Base-by-base conservation (phyloP, 2,113 vertebrate species). In the Enhydra lutris region DNA sequence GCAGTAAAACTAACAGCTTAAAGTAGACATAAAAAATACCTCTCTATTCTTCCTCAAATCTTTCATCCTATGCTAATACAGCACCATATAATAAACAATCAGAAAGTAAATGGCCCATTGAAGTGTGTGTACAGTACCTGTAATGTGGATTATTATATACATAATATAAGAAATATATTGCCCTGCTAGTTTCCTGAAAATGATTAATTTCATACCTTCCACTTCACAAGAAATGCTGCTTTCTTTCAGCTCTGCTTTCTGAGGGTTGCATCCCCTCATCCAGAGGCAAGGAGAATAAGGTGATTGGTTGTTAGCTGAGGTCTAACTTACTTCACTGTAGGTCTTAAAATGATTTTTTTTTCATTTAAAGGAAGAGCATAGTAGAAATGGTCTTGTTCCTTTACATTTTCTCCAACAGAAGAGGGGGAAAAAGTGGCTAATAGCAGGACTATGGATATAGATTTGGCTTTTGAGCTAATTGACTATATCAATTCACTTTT, bases 21-120 rank as follows among this genome's bases (percentile, higher is more conserved):
- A 90, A 96, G 47, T 85, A 96, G 80, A 67, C 80, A 91, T 97
- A 87, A 96, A 98, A 94, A 96, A 88, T 39, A 78, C 29, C 63
- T 94, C 21, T 4, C 65, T 79, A 24, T 95, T 96, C 59, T 73
- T 91, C 31, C 74, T 95, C 90, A 95, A 83, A 91, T 93, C 10
- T n/a, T 39, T 79, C 55, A 86, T 39, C 59, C 31, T 80, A 7
- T 97, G 65, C 36, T 92, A 96, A 97, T 78, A 76, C 4, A 89
- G 39, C 2, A 9, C 3, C 5, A 11, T 83, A 31, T 89, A 94
- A 95, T 88, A 97, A 98, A 96, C 55, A 97, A 95, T 97, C 81
- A 92, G 65, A 59, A 87, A 98, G 78, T 57, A 96, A 96, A 98
- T 97, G 85, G 78, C 26, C 71, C 95, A 91, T 69, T 89, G 31